Percentiles rank a stretch among this genome's conserved stretches.
Evolutionary conservation across 1,140 invertebrate species (phyloP).

Genomic region (Heterodera carotae): DNA sequence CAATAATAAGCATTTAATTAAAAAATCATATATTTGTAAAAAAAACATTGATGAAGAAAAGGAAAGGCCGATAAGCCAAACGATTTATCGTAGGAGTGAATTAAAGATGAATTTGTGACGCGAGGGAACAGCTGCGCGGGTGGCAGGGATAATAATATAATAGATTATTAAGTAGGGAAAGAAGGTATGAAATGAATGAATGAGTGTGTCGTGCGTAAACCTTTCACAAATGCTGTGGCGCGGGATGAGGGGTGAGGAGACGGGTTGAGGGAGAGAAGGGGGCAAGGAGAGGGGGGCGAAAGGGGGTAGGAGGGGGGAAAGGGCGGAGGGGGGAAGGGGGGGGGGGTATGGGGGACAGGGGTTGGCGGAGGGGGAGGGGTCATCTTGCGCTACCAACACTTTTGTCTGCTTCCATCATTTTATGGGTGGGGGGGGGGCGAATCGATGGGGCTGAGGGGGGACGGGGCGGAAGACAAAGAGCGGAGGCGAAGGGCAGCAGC

Average conservation of each 20-base stretch:
- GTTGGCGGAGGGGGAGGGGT: too few relatives aligned
- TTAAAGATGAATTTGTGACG: constrained; percentile 1
- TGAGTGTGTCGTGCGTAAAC: not conserved
- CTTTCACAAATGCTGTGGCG: not conserved
- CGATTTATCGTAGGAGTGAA: not conserved
- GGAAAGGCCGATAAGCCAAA: not conserved
- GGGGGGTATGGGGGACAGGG: too few relatives aligned
- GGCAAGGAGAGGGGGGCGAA: too few relatives aligned
- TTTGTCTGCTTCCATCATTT: not conserved
- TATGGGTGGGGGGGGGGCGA: not conserved
- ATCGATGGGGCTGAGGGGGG: constrained; percentile 1
- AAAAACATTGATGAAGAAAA: not conserved
- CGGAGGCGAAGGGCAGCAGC: too few relatives aligned
- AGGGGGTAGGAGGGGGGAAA: too few relatives aligned
- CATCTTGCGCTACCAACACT: not conserved
- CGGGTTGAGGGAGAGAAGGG: too few relatives aligned
- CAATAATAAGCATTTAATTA: not conserved
- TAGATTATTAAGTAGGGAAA: not conserved
- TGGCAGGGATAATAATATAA: not conserved
- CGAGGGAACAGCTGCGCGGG: not conserved
- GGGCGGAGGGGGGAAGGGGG: too few relatives aligned
- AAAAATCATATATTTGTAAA: not conserved
- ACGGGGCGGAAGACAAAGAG: not conserved
- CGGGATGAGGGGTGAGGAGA: not conserved
- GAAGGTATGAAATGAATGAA: not conserved